Evolutionary conservation across 2,888 invertebrate species (phyloP), one percentile per base, ranked within the genome.

Genomic region (Asteroscopus sphinx): DNA sequence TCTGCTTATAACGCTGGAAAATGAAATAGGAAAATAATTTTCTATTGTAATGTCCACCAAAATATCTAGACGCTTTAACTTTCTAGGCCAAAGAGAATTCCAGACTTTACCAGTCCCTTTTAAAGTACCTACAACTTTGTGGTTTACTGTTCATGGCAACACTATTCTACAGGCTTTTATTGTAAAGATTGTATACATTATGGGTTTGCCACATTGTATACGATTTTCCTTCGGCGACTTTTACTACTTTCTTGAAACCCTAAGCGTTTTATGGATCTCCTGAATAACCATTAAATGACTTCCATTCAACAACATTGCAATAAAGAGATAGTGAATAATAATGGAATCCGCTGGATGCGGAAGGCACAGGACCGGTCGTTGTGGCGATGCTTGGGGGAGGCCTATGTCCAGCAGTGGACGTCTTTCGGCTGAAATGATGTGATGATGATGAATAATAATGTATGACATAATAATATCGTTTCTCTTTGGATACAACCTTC

Each of bases 191-290:
- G 9, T 15, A 26, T 8, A 40, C 33, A 63, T 46, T n/a, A 54
- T 21, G 15, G 15, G 3, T n/a, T 40, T 11, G 16, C 15, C 7
- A 52, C 39, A 52, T 36, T 66, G 59, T 44, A 28, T 13, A 39
- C 37, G 37, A 32, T 39, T 68, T 63, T 46, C 39, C 42, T 66
- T 32, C 4, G 26, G n/a, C 26, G 49, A 58, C 21, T 71, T 66
- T 66, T 49, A 65, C 60, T 57, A 59, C 64, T 56, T 68, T 64
- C 59, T 57, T 58, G 54, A 16, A 33, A 8, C 47, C 13, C 3
- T 70, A 26, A 57, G 39, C 32, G 25, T 52, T 67, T 67, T 71
- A 66, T 67, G 67, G 28, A 30, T 39, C 40, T 12, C 7, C 25
- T 41, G 51, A 37, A 59, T 36, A 21, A 33, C n/a, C 26, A 51